phyloP scores from a whole-genome alignment of 2,888 invertebrate genomes.

The Coelogynopora nodosa region DNA sequence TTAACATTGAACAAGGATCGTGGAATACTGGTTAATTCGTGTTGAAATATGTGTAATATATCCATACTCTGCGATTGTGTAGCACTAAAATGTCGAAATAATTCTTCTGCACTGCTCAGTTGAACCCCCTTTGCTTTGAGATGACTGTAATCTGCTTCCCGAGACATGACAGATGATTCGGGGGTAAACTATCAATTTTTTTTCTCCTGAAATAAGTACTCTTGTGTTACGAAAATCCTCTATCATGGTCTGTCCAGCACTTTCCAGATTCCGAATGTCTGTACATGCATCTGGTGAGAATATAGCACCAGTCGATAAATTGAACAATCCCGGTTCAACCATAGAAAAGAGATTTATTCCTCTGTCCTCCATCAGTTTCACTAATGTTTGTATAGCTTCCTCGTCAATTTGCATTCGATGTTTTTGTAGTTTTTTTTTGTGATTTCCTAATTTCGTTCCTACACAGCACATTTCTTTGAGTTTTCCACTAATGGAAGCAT shows the following conservation, averaged over 20 bases:
- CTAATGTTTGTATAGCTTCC: background rate
- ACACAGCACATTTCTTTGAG: conserved; percentile 40
- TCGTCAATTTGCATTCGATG: conserved; percentile 18
- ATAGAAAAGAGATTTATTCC: background rate
- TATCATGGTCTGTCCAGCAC: background rate
- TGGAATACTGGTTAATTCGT: conserved; percentile 11
- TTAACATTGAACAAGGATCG: conserved; percentile 25
- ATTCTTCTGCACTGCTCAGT: background rate
- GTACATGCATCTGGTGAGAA: background rate
- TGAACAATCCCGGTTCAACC: background rate
- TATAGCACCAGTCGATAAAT: conserved; percentile 1
- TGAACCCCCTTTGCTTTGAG: background rate
- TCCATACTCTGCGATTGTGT: background rate
- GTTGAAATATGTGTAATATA: conserved; percentile 8
- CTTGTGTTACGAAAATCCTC: background rate
- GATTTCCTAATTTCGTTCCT: background rate
- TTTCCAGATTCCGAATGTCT: background rate
- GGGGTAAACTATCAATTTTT: background rate
- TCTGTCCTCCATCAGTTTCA: background rate
- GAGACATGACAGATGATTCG: background rate
- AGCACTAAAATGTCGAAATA: conserved; percentile 24
- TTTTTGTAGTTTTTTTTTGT: conserved; percentile 2
- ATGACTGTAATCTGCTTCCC: background rate
- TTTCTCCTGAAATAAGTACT: conserved; percentile 5
- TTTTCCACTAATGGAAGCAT: conserved; percentile 34